A percentile compares a stretch with the other conserved stretches of the same genome.
phyloP scores from a whole-genome alignment of 2,888 invertebrate species.

The Mellilla xanthometata region DNA sequence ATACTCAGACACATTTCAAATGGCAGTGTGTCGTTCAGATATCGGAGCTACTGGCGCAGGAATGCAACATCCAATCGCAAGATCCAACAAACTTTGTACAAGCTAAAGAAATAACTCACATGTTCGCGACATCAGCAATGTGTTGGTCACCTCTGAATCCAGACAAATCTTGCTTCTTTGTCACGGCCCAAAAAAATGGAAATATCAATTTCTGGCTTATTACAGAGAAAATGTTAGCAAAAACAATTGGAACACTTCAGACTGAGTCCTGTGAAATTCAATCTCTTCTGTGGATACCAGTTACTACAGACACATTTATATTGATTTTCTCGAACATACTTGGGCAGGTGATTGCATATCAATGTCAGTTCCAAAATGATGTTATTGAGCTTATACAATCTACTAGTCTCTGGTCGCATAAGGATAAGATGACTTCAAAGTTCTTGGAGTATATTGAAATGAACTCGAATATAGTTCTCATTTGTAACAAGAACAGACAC shows the following conservation, averaged over 20 bases:
- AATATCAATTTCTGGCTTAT: conserved; percentile 57
- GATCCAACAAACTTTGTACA: conserved; percentile 37
- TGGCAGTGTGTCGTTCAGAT: conserved; percentile 52
- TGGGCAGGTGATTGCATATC: conserved; percentile 49
- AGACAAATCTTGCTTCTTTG: conserved; percentile 52
- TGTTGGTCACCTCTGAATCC: conserved; percentile 55
- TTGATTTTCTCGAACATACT: conserved; percentile 49
- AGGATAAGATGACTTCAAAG: conserved; percentile 58
- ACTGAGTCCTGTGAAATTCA: conserved; percentile 45
- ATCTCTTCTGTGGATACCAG: conserved; percentile 51
- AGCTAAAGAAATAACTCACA: conserved; percentile 47
- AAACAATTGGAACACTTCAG: conserved; percentile 36
- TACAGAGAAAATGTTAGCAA: conserved; percentile 29
- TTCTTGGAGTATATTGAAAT: conserved; percentile 39
- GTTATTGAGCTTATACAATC: conserved; percentile 34
- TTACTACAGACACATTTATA: conserved; percentile 35
- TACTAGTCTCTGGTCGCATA: conserved; percentile 50
- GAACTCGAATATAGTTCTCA: conserved; percentile 45
- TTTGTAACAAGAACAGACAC: conserved; percentile 66
- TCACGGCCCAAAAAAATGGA: conserved; percentile 63
- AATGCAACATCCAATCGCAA: conserved; percentile 25
- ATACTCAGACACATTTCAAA: conserved; percentile 32
- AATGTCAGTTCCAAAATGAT: conserved; percentile 40
- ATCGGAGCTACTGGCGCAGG: conserved; percentile 40
- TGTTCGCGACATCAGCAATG: conserved; percentile 49